Conservation (phyloP, 2,797 vertebrate genomes). For the Cetoscarus ocellatus region DNA sequence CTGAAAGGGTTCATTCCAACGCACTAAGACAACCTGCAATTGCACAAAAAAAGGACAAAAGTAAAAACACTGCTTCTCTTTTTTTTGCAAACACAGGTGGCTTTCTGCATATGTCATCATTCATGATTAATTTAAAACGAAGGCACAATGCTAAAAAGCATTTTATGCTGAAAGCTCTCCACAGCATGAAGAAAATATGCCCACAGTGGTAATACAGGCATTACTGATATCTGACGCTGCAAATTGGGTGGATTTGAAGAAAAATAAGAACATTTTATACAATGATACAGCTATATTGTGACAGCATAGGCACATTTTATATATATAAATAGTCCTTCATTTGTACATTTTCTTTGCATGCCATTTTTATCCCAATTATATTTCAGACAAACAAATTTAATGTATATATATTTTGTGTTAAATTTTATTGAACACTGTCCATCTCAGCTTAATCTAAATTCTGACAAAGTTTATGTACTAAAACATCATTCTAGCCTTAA, state of each 20-base stretch:
- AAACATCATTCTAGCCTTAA: too few species aligned
- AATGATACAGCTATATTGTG: background rate
- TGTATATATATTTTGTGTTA: too few species aligned
- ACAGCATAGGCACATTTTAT: too few species aligned
- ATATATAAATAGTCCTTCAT: too few species aligned
- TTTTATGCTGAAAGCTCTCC: slow-evolving; percentile 18
- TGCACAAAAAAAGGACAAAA: background rate
- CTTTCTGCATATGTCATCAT: slow-evolving; percentile 19
- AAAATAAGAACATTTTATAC: too few species aligned
- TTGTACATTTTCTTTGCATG: too few species aligned
- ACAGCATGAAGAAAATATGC: slow-evolving; percentile 14
- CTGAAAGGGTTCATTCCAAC: slow-evolving; percentile 99
- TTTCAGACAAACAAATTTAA: too few species aligned
- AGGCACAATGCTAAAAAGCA: slow-evolving; percentile 22
- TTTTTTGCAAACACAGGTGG: slow-evolving; percentile 37
- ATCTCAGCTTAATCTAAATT: too few species aligned
- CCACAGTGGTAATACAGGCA: background rate
- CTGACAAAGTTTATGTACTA: too few species aligned
- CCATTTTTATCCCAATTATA: too few species aligned
- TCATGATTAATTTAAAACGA: slow-evolving; percentile 35
- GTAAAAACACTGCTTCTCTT: slow-evolving; percentile 16
- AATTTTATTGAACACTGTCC: too few species aligned
- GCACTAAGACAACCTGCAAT: slow-evolving; percentile 94
- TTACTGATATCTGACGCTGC: background rate
- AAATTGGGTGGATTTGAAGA: background rate